Percentiles rank a stretch among this genome's conserved stretches.
phyloP scores from a whole-genome alignment of 1,140 invertebrate genomes.

The Ceratina australensis region DNA sequence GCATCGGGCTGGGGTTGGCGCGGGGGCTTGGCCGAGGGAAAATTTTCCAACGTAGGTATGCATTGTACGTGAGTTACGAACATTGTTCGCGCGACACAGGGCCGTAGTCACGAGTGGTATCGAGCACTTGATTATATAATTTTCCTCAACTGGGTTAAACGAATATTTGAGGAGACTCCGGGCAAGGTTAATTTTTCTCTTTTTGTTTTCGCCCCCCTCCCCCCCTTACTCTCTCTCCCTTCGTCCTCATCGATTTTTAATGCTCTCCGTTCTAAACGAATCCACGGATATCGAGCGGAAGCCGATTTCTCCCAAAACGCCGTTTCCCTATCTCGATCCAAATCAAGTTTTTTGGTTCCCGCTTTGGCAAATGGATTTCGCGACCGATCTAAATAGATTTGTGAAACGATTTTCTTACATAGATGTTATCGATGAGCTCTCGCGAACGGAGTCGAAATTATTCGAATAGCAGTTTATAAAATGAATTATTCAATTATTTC shows the following conservation, averaged over 20 bases:
- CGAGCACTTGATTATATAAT: conserved; percentile 28
- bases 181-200: conserved; percentile 21
- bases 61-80: conserved; percentile 17
- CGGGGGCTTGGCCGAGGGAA: neutral
- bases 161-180: conserved; percentile 14
- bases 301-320: too few species aligned
- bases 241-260: conserved; percentile 3
- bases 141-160: conserved; percentile 26
- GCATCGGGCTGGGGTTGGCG: neutral
- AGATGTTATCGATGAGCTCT: too few species aligned
- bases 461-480: conserved; percentile 39
- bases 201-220: neutral
- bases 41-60: conserved; percentile 9
- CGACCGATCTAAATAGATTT: too few species aligned
- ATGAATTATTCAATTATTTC: conserved; percentile 50
- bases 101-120: conserved; percentile 18
- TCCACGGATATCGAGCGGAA: too few species aligned
- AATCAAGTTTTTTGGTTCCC: too few species aligned
- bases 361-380: too few species aligned
- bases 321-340: too few species aligned
- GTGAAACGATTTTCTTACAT: too few species aligned
- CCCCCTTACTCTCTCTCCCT: neutral
- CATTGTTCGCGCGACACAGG: conserved; percentile 17
- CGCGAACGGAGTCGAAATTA: conserved; percentile 26
- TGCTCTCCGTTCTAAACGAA: neutral